Percentiles rank a stretch among this genome's conserved stretches.
These are phyloP conservation scores for Fringilla coelebs DNA, from an alignment of 2,797 vertebrate species.

Conservation along the genomic window DNA sequence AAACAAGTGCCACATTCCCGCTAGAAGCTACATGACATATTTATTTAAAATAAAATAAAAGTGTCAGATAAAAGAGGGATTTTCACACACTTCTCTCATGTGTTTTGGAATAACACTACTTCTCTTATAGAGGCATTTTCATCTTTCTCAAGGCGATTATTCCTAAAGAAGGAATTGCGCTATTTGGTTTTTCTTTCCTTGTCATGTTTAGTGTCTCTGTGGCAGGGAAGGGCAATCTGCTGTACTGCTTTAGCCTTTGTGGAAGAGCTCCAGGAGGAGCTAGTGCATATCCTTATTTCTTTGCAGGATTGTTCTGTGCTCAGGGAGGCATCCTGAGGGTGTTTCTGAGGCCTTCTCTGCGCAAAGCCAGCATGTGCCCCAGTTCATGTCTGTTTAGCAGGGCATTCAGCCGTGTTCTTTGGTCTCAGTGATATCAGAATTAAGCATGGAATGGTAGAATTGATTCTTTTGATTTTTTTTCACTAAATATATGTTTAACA, in stretches of 20 bases:
- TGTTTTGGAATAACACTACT: not conserved
- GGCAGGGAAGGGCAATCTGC: not conserved
- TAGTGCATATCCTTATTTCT: fast-evolving
- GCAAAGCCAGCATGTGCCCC: not conserved
- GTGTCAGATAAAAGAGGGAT: not conserved
- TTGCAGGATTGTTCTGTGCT: not conserved
- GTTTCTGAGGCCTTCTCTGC: not conserved
- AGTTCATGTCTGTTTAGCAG: not conserved
- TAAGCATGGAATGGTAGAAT: not conserved
- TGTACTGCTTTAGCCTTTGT: not conserved
- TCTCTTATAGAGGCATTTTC: not conserved
- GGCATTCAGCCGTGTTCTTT: not conserved
- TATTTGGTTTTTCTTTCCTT: not conserved
- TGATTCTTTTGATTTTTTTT: not conserved
- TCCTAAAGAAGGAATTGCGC: not conserved
- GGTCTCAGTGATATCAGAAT: not conserved
- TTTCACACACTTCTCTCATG: not conserved
- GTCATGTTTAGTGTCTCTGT: not conserved
- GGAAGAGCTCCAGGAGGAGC: not conserved
- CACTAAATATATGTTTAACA: not conserved
- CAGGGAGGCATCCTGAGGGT: not conserved
- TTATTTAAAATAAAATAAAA: slow-evolving; percentile 13
- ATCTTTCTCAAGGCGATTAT: not conserved
- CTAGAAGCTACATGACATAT: not conserved
- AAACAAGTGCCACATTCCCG: not conserved